Evolutionary conservation across 2,113 vertebrate species (phyloP).

Genomic region (Hippocampus guttulatus): DNA sequence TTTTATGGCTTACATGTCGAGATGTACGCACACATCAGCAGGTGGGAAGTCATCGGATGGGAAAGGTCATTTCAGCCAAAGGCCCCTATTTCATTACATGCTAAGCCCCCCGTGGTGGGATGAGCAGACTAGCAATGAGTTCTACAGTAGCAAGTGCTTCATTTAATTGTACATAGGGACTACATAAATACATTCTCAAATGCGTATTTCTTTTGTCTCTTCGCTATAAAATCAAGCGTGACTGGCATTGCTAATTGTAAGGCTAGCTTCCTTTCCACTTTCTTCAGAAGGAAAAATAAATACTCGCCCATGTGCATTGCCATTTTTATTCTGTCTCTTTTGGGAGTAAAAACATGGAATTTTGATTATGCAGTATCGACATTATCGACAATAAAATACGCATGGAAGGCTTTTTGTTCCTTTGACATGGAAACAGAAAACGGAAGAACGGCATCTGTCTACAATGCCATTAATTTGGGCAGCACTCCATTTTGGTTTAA

Average conservation of each 20-base stretch:
- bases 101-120: slow-evolving; percentile 47
- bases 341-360: no score
- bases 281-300: slow-evolving; percentile 18
- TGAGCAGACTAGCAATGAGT: slow-evolving; percentile 65
- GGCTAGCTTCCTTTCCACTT: neutral
- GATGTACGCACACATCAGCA: slow-evolving; percentile 38
- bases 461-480: no score
- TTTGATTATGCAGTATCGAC: no score
- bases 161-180: slow-evolving; percentile 53
- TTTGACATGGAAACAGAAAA: no score
- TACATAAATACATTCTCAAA: slow-evolving; percentile 51
- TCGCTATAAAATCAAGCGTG: slow-evolving; percentile 37
- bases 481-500: no score
- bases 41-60: slow-evolving; percentile 46
- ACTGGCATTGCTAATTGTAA: slow-evolving; percentile 31
- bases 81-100: slow-evolving; percentile 63
- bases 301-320: neutral
- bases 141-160: slow-evolving; percentile 43
- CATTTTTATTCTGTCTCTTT: no score
- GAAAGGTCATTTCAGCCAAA: slow-evolving; percentile 66
- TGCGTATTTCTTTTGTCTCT: neutral
- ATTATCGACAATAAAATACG: no score
- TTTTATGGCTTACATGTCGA: slow-evolving; percentile 36
- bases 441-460: no score
- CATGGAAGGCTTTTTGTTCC: no score